A percentile compares a stretch with the other conserved stretches of the same genome.
Evolutionary conservation across 1,140 invertebrate genomes (phyloP).

Genomic region (Euwallacea similis): DNA sequence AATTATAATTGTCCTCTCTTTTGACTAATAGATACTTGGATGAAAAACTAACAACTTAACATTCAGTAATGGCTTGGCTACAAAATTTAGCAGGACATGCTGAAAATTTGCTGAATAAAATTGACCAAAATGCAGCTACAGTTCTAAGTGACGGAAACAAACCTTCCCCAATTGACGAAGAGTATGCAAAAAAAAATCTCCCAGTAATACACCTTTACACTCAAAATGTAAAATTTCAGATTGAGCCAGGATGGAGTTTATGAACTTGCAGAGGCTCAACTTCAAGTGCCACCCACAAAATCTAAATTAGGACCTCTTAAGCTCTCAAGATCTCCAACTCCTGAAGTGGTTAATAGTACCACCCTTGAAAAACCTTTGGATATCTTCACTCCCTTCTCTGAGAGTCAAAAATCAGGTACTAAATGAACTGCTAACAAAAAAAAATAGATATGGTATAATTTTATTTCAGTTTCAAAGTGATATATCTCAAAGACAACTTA

Average conservation of each 20-base stretch:
- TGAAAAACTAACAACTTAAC: background rate
- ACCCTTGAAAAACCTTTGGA: background rate
- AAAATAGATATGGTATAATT: no score
- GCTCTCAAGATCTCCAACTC: slow-evolving; percentile 16
- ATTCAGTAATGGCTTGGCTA: slow-evolving; percentile 75
- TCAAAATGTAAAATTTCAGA: no score
- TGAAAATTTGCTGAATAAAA: slow-evolving; percentile 80
- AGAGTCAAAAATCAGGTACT: slow-evolving; percentile 22
- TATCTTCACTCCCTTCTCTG: slow-evolving; percentile 13
- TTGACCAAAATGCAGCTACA: slow-evolving; percentile 82
- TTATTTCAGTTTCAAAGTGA: no score
- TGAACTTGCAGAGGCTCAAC: background rate
- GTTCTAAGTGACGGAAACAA: slow-evolving; percentile 58
- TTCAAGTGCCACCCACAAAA: background rate
- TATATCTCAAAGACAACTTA: no score
- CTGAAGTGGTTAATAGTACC: background rate
- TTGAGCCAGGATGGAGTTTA: no score
- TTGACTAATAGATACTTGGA: background rate
- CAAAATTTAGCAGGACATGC: slow-evolving; percentile 80
- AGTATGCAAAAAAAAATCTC: slow-evolving; percentile 19
- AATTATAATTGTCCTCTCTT: no score
- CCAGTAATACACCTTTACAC: no score
- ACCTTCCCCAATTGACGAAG: slow-evolving; percentile 16
- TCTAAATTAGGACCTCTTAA: background rate
- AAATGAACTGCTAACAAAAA: no score